Evolutionary conservation across 2,113 vertebrate genomes (phyloP).

Genomic region (Sialia sialis): DNA sequence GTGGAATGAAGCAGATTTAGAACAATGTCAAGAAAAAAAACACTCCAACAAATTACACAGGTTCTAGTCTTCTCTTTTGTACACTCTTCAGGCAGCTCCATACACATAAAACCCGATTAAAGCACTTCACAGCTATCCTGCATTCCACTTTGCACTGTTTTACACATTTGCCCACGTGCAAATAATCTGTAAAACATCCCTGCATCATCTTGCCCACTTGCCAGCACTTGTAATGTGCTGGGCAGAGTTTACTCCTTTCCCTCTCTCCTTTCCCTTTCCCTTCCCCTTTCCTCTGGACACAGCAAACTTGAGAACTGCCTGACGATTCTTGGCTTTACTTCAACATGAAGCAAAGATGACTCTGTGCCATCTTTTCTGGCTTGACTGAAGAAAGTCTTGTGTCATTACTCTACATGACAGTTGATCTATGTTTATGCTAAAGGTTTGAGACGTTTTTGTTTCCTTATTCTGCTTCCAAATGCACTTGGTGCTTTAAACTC

Average conservation of each 20-base stretch:
- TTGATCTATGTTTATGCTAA: conserved; percentile 53
- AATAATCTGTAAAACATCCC: not conserved
- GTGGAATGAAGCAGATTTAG: not conserved
- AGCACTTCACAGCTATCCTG: not conserved
- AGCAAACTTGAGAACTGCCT: conserved; percentile 12
- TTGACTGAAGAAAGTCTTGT: conserved; percentile 34
- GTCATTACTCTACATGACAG: conserved; percentile 42
- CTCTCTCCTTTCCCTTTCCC: not conserved
- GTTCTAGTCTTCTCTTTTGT: not conserved
- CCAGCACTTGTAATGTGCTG: not conserved
- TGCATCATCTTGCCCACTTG: not conserved
- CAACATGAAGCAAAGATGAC: not conserved
- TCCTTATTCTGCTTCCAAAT: conserved; percentile 9
- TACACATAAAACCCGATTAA: not conserved
- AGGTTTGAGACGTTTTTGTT: conserved; percentile 18
- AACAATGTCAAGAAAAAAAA: not conserved
- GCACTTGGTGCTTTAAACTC: not conserved
- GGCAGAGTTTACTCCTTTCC: not conserved
- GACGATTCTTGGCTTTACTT: conserved; percentile 33
- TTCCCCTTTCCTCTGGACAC: not conserved
- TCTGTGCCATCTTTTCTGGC: not conserved
- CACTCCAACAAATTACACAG: not conserved
- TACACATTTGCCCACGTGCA: not conserved
- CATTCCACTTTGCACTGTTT: not conserved
- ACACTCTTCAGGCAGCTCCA: not conserved